Conservation (phyloP, 2,797 vertebrate species). For the Cyprinella venusta region DNA sequence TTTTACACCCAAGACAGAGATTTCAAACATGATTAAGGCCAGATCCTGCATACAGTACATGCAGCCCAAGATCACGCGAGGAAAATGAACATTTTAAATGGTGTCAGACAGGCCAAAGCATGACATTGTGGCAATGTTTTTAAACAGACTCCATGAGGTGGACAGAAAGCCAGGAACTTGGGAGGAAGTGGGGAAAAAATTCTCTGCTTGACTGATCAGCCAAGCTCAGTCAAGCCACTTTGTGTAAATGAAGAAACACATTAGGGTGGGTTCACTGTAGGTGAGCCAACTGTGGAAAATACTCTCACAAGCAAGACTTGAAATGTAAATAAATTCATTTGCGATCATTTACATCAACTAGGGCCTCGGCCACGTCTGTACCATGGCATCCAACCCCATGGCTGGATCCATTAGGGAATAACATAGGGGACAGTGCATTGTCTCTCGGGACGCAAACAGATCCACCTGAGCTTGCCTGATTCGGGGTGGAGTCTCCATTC, state of each 20-base stretch:
- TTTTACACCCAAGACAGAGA: constrained; percentile 61
- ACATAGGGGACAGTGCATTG: too few relatives aligned
- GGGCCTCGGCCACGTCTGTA: too few relatives aligned
- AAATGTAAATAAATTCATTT: background rate
- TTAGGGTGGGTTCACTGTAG: background rate
- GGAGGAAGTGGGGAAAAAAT: background rate
- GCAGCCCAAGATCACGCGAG: background rate
- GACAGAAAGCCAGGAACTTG: background rate
- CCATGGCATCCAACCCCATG: too few relatives aligned
- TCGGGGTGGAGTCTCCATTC: too few relatives aligned
- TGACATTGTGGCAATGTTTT: background rate
- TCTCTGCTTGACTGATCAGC: background rate
- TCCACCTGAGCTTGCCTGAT: too few relatives aligned
- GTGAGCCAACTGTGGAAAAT: background rate
- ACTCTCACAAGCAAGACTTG: background rate
- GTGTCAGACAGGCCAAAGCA: constrained; percentile 10
- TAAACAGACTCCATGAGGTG: constrained; percentile 12
- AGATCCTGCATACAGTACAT: constrained; percentile 15
- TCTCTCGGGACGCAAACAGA: too few relatives aligned
- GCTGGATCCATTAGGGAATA: too few relatives aligned
- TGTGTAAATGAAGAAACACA: background rate
- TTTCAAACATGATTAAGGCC: constrained; percentile 56
- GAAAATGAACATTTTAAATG: background rate
- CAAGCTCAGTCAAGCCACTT: background rate
- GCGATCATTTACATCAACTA: background rate